Percentiles rank a stretch among this genome's conserved stretches.
Conservation (phyloP, 2,113 vertebrate genomes). For the Chaetodon trifascialis region DNA sequence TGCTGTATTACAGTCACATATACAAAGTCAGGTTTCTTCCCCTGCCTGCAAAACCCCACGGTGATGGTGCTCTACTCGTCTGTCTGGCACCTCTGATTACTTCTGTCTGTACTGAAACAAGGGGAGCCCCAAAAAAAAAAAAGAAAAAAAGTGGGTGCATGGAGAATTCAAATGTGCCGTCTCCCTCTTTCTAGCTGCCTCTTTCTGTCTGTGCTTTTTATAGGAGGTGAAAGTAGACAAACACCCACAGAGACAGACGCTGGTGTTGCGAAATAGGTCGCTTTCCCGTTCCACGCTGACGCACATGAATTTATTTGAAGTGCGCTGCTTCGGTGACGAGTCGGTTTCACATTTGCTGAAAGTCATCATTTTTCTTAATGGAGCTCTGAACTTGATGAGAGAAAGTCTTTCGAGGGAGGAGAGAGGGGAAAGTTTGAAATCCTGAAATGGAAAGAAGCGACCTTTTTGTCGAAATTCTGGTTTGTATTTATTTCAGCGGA, state of each 20-base stretch:
- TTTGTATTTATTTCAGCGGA: conserved; percentile 24
- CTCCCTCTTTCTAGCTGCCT: conserved; percentile 32
- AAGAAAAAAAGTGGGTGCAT: conserved; percentile 31
- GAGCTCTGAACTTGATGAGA: neutral
- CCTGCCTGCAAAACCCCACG: neutral
- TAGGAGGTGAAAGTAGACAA: conserved; percentile 81
- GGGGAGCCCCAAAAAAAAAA: conserved; percentile 24
- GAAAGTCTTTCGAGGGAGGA: neutral
- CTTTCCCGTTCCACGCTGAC: conserved; percentile 62
- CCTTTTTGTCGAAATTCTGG: neutral
- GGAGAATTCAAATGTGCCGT: conserved; percentile 41
- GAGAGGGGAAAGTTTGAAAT: neutral
- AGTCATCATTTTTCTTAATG: neutral
- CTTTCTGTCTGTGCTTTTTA: conserved; percentile 65
- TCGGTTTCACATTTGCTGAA: neutral
- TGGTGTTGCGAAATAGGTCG: conserved; percentile 60
- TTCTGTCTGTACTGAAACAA: neutral
- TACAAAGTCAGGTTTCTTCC: neutral
- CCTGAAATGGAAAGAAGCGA: neutral
- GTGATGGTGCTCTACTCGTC: neutral
- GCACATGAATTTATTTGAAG: conserved; percentile 46
- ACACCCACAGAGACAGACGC: conserved; percentile 71
- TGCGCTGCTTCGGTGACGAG: conserved; percentile 10
- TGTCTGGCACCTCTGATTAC: conserved; percentile 35
- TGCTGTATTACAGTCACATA: neutral